These are phyloP conservation scores for Plebejus argus DNA, from an alignment of 2,888 invertebrate genomes.

Conservation along the genomic window DNA sequence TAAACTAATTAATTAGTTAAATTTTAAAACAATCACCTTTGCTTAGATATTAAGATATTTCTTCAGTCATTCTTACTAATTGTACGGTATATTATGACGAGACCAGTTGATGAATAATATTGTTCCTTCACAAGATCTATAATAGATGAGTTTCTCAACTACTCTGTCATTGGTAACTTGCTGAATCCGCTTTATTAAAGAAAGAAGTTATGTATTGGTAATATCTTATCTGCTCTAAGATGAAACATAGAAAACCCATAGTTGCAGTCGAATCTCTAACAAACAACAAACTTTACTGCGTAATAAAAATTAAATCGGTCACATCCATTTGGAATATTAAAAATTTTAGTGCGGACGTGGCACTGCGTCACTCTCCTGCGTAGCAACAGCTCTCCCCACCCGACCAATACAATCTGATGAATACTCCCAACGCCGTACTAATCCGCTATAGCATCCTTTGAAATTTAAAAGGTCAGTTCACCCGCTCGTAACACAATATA, in stretches of 20 bases:
- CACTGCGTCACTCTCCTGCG: conserved; percentile 57
- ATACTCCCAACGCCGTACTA: conserved; percentile 61
- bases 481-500: conserved; percentile 38
- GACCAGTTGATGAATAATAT: no score
- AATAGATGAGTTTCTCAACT: no score
- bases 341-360: conserved; percentile 51
- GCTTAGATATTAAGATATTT: no score
- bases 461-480: conserved; percentile 40
- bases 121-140: no score
- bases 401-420: conserved; percentile 70
- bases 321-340: conserved; percentile 39
- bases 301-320: not conserved
- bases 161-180: no score
- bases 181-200: no score
- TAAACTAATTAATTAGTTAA: no score
- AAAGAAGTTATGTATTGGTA: not conserved
- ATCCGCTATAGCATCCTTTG: conserved; percentile 36
- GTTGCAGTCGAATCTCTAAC: conserved; percentile 1
- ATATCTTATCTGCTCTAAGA: not conserved
- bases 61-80: no score
- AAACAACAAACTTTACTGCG: not conserved
- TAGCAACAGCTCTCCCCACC: conserved; percentile 64
- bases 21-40: no score
- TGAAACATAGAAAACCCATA: not conserved
- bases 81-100: no score